Evolutionary conservation across 2,113 vertebrate species (phyloP).

Genomic region (Chunga burmeisteri): DNA sequence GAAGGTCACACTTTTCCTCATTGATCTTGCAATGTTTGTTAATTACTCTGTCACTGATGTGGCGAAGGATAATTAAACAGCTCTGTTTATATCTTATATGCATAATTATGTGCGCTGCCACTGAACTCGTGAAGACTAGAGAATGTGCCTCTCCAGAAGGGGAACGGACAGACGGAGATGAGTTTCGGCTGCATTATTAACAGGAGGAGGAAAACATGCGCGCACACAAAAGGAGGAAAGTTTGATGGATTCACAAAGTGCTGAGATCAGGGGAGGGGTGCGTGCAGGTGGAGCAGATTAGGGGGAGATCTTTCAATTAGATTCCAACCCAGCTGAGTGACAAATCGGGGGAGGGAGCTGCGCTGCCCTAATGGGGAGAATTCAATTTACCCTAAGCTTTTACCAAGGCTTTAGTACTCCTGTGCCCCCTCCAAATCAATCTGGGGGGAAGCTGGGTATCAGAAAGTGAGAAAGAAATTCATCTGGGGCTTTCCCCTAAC

Average conservation of each 20-base stretch:
- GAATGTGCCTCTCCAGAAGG: slow-evolving; percentile 77
- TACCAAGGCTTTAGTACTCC: neutral
- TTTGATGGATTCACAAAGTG: slow-evolving; percentile 62
- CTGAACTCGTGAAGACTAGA: slow-evolving; percentile 90
- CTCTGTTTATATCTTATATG: slow-evolving; percentile 99
- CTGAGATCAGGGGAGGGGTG: slow-evolving; percentile 44
- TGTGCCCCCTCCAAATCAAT: neutral
- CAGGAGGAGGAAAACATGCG: slow-evolving; percentile 40
- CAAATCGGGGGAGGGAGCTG: slow-evolving; percentile 11
- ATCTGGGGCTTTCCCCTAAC: neutral
- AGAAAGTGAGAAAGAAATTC: neutral
- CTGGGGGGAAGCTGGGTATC: neutral
- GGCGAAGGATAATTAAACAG: slow-evolving; percentile 99
- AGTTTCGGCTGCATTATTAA: slow-evolving; percentile 69
- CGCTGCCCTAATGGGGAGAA: neutral
- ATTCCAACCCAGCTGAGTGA: slow-evolving; percentile 27
- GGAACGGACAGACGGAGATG: slow-evolving; percentile 73
- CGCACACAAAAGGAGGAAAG: slow-evolving; percentile 56
- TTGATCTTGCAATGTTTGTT: slow-evolving; percentile 99
- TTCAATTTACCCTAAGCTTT: neutral
- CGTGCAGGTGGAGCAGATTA: slow-evolving; percentile 51
- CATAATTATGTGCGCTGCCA: slow-evolving; percentile 99
- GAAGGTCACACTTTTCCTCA: slow-evolving; percentile 99
- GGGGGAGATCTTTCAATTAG: slow-evolving; percentile 49
- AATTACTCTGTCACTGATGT: slow-evolving; percentile 99